Evolutionary conservation across 2,113 vertebrate genomes (phyloP).

Genomic region (Reinhardtius hippoglossoides): DNA sequence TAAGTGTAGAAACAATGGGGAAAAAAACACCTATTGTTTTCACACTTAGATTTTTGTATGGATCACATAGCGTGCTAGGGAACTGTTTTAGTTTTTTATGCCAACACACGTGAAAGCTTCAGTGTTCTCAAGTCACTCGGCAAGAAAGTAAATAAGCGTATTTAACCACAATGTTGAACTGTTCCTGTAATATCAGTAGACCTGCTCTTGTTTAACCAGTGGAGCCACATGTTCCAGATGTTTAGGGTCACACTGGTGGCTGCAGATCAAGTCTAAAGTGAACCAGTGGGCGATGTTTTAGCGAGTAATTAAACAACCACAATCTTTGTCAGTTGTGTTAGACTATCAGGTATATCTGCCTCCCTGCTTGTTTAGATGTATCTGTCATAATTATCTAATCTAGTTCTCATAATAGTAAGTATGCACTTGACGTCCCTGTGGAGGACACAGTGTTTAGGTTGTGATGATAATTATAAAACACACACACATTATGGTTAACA

Average conservation of each 20-base stretch:
- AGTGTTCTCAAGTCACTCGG: background rate
- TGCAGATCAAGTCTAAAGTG: slow-evolving; percentile 30
- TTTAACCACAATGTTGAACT: background rate
- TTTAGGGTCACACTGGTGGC: slow-evolving; percentile 7
- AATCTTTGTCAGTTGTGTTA: slow-evolving; percentile 64
- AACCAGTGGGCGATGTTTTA: slow-evolving; percentile 35
- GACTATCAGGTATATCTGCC: slow-evolving; percentile 61
- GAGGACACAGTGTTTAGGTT: slow-evolving; percentile 44
- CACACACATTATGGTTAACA: slow-evolving; percentile 15
- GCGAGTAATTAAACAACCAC: slow-evolving; percentile 15
- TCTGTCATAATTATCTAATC: slow-evolving; percentile 47
- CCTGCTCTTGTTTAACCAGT: background rate
- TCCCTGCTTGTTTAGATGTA: slow-evolving; percentile 62
- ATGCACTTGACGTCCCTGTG: slow-evolving; percentile 15
- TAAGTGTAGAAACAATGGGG: background rate
- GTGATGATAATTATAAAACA: slow-evolving; percentile 30
- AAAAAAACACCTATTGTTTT: background rate
- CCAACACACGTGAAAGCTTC: background rate
- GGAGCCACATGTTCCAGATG: background rate
- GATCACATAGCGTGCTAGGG: background rate
- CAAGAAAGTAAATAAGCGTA: background rate
- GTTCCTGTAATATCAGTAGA: background rate
- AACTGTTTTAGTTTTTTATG: background rate
- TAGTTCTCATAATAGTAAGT: slow-evolving; percentile 47
- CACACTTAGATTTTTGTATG: background rate